Conservation (phyloP, 1,140 invertebrate genomes). For the silkworm (Bombyx mori) region DNA sequence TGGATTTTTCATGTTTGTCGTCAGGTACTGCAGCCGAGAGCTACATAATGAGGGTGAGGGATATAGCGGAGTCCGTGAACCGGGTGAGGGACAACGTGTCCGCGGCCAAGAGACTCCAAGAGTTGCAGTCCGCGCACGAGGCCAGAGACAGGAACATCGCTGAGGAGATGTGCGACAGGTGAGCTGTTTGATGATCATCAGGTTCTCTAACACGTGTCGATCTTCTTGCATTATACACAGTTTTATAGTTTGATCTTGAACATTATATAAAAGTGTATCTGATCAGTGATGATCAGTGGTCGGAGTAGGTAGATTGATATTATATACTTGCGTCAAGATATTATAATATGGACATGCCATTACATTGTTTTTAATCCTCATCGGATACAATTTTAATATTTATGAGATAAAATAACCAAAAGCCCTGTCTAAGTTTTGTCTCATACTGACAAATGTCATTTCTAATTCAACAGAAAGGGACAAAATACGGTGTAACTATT, state of each 20-base stretch:
- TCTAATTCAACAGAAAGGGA: no score
- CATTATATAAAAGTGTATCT: background rate
- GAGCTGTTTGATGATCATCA: background rate
- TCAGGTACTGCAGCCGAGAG: slow-evolving; percentile 42
- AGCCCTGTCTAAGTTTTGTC: no score
- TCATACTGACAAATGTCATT: no score
- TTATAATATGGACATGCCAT: no score
- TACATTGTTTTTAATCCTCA: no score
- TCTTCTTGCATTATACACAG: background rate
- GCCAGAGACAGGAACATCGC: slow-evolving; percentile 84
- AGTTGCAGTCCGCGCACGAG: slow-evolving; percentile 80
- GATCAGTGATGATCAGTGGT: background rate
- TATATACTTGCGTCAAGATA: background rate
- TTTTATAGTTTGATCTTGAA: background rate
- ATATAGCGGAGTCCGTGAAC: slow-evolving; percentile 47
- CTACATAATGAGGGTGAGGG: slow-evolving; percentile 48
- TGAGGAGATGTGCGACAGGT: slow-evolving; percentile 74
- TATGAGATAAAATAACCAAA: no score
- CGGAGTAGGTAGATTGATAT: background rate
- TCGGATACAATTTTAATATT: no score
- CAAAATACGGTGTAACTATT: no score
- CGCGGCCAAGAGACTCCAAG: slow-evolving; percentile 79
- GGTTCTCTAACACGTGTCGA: background rate
- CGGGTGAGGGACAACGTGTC: slow-evolving; percentile 44
- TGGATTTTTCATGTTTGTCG: no score